A percentile compares a stretch with the other conserved stretches of the same genome.
Evolutionary conservation across 1,140 invertebrate genomes (phyloP).

Genomic region (Papilio glaucus): DNA sequence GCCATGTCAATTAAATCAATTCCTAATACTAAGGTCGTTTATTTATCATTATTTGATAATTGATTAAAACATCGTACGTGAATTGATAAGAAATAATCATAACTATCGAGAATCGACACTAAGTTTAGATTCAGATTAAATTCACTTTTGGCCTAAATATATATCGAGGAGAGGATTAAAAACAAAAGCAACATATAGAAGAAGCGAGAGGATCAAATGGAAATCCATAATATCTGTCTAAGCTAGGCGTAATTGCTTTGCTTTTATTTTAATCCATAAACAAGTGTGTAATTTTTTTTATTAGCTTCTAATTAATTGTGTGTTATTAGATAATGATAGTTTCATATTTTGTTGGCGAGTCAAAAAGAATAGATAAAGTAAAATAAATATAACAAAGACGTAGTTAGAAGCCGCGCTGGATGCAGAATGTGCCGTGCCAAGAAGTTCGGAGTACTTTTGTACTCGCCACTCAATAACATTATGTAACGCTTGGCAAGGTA

Average conservation of each 20-base stretch:
- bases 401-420: neutral
- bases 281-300: too few species aligned
- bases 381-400: too few species aligned
- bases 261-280: too few species aligned
- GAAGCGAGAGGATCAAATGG: too few species aligned
- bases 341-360: too few species aligned
- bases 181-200: too few species aligned
- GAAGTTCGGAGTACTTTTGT: neutral
- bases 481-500: slow-evolving; percentile 1
- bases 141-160: slow-evolving; percentile 1
- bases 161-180: too few species aligned
- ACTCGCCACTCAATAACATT: slow-evolving; percentile 12
- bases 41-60: slow-evolving; percentile 5
- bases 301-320: too few species aligned
- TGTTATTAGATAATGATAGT: too few species aligned
- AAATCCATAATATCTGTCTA: too few species aligned
- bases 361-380: too few species aligned
- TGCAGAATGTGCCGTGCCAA: neutral
- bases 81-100: neutral
- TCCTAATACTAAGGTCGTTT: neutral
- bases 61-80: neutral
- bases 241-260: too few species aligned
- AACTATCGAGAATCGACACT: neutral
- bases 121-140: neutral
- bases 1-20: neutral